phyloP scores from a whole-genome alignment of 1,140 invertebrate species.

The Mycetomoellerius zeteki region DNA sequence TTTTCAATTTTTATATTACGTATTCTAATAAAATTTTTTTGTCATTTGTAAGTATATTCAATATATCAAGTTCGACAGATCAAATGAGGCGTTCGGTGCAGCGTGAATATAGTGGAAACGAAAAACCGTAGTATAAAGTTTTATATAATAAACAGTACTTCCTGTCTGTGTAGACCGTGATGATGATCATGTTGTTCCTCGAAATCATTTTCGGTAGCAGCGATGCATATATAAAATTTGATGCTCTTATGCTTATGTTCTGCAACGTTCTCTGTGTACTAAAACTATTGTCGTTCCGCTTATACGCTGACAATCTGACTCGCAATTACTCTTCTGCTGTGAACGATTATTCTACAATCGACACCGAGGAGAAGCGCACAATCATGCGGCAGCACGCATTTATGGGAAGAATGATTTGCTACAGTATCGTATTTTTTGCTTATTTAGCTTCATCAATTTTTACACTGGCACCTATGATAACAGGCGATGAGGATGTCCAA shows the following conservation, averaged over 20 bases:
- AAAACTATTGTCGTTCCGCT: constrained; percentile 26
- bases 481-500: background rate
- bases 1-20: background rate
- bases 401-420: constrained; percentile 17
- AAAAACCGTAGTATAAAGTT: background rate
- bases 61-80: background rate
- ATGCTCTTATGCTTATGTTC: background rate
- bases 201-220: constrained; percentile 27
- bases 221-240: constrained; percentile 21
- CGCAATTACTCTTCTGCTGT: constrained; percentile 44
- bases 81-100: background rate
- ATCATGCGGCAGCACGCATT: constrained; percentile 54
- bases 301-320: background rate
- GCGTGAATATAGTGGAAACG: background rate
- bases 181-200: background rate
- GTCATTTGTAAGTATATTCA: background rate
- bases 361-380: background rate
- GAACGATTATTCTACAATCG: constrained; percentile 41
- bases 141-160: background rate
- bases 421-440: background rate
- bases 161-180: constrained; percentile 16
- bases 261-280: constrained; percentile 7
- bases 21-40: background rate
- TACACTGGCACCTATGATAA: background rate
- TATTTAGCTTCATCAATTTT: constrained; percentile 1